A percentile compares a stretch with the other conserved stretches of the same genome.
Conservation (phyloP, 2,888 invertebrate species). For the Morpho deidamia region DNA sequence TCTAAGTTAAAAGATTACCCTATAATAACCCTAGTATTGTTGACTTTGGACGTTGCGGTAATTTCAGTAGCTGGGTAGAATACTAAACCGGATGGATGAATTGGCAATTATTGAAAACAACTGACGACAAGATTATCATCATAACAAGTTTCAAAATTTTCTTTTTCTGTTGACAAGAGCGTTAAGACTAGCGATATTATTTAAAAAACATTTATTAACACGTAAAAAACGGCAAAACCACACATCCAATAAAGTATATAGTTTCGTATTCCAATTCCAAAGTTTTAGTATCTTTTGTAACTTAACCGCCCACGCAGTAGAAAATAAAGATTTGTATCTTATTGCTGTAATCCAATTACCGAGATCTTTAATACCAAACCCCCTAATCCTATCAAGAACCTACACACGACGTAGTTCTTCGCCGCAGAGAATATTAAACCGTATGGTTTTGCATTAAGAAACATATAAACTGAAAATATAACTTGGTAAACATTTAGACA, state of each 20-base stretch:
- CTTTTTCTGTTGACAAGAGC: no score
- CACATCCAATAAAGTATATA: not conserved
- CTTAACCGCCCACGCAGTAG: constrained; percentile 19
- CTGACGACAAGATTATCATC: no score
- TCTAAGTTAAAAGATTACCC: no score
- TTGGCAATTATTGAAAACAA: no score
- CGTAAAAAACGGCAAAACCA: no score
- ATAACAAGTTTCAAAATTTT: no score
- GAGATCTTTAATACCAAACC: constrained; percentile 19
- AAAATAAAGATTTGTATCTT: constrained; percentile 21
- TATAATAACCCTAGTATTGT: no score
- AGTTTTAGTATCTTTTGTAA: constrained; percentile 16
- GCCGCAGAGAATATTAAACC: constrained; percentile 33
- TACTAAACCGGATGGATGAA: no score
- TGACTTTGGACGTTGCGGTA: no score
- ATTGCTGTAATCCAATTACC: constrained; percentile 24
- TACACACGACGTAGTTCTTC: not conserved
- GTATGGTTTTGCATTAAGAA: constrained; percentile 3
- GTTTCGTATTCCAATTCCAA: not conserved
- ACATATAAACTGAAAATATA: not conserved
- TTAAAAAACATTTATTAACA: no score
- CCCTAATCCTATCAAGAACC: constrained; percentile 19
- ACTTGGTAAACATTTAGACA: constrained; percentile 2
- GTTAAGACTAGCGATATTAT: no score
- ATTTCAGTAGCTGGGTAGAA: no score